Percentiles rank a stretch among this genome's conserved stretches.
Conservation (phyloP, 2,113 vertebrate genomes). For the Scytalopus superciliaris region DNA sequence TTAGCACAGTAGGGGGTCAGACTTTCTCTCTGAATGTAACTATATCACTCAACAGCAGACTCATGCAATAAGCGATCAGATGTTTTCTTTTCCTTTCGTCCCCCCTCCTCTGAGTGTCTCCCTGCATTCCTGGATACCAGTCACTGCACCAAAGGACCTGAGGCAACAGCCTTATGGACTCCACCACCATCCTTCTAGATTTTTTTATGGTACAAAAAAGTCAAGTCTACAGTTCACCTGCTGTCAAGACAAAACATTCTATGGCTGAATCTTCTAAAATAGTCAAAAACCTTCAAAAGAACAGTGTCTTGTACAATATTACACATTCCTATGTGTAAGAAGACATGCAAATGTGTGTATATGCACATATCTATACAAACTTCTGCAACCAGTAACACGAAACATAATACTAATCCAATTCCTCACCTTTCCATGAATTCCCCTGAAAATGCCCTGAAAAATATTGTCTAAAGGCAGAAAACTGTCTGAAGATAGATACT, state of each 20-base stretch:
- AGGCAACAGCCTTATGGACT: conserved; percentile 38
- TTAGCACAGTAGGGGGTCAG: conserved; percentile 59
- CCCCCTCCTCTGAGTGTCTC: conserved; percentile 16
- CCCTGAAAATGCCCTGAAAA: not conserved
- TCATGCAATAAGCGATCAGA: conserved; percentile 43
- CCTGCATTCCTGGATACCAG: conserved; percentile 56
- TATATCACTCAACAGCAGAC: conserved; percentile 71
- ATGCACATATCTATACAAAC: not conserved
- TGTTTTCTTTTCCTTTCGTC: conserved; percentile 58
- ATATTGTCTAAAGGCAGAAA: not conserved
- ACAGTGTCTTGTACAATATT: not conserved
- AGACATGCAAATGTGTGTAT: not conserved
- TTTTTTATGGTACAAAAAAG: not conserved
- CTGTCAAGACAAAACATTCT: not conserved
- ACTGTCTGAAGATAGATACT: not conserved
- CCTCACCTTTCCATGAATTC: not conserved
- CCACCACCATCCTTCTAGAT: not conserved
- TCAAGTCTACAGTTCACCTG: conserved; percentile 24
- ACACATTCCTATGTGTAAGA: not conserved
- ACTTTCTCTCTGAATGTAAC: conserved; percentile 62
- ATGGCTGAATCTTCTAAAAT: not conserved
- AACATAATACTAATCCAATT: not conserved
- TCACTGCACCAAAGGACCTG: conserved; percentile 51
- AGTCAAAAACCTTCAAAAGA: not conserved
- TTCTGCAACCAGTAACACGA: not conserved